phyloP scores from a whole-genome alignment of 2,888 invertebrate genomes.

The Papilio protenor region DNA sequence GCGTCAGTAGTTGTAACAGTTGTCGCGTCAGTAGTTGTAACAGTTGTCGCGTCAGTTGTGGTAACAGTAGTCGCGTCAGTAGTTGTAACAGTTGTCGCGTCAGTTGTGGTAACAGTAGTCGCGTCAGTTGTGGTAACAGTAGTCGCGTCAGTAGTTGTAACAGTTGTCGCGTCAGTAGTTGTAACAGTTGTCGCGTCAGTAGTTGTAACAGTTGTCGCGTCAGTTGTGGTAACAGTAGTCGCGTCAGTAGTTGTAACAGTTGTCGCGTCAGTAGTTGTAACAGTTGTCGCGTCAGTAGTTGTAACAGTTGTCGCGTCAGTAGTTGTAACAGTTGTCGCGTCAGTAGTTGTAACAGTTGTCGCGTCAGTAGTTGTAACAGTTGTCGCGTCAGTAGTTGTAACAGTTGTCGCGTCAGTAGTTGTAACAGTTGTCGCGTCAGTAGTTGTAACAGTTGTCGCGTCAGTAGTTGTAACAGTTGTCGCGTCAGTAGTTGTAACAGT shows the following conservation, averaged over 20 bases:
- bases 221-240: not conserved
- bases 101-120: slow-evolving; percentile 64
- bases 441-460: not conserved
- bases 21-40: not conserved
- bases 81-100: slow-evolving; percentile 46
- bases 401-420: not conserved
- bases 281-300: not conserved
- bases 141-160: not conserved
- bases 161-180: not conserved
- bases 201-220: not conserved
- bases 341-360: not conserved
- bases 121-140: slow-evolving; percentile 61
- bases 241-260: not conserved
- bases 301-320: not conserved
- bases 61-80: not conserved
- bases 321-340: too few species aligned
- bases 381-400: too few species aligned
- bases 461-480: not conserved
- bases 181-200: not conserved
- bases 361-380: not conserved
- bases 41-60: not conserved
- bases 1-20: not conserved
- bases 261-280: not conserved
- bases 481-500: too few species aligned
- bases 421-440: not conserved